These are phyloP conservation scores for Xylocopa sonorina DNA, from an alignment of 1,140 invertebrate species.

Conservation along the genomic window DNA sequence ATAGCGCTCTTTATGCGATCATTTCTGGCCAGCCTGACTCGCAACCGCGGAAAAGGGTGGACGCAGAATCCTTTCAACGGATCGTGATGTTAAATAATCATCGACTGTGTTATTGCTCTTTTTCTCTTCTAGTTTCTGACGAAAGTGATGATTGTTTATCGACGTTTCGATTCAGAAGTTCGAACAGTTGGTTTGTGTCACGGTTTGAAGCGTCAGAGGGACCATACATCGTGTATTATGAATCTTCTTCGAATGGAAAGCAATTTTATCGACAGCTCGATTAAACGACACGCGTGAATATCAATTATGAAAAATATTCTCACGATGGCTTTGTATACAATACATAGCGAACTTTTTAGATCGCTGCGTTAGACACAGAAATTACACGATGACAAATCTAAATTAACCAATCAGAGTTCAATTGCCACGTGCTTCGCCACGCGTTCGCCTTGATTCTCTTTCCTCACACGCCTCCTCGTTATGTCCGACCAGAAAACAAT, in stretches of 20 bases:
- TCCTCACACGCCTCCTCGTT: conserved; percentile 15
- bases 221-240: neutral
- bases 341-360: too few relatives aligned
- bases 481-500: conserved; percentile 5
- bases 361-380: too few relatives aligned
- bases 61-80: conserved; percentile 8
- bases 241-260: neutral
- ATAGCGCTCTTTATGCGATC: conserved; percentile 27
- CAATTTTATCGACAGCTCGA: conserved; percentile 14
- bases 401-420: neutral
- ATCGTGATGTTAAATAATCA: conserved; percentile 29
- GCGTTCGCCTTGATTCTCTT: neutral
- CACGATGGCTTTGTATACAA: neutral
- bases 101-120: too few relatives aligned
- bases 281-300: neutral
- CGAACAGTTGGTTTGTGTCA: neutral
- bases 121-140: too few relatives aligned
- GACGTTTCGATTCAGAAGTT: conserved; percentile 19
- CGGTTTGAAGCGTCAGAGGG: too few relatives aligned
- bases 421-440: neutral
- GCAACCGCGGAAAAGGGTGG: neutral
- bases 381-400: neutral
- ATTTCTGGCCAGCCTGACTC: neutral
- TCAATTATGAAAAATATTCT: neutral
- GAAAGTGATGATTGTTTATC: conserved; percentile 21